phyloP scores from a whole-genome alignment of 2,797 vertebrate species.

The Tragelaphus eurycerus region DNA sequence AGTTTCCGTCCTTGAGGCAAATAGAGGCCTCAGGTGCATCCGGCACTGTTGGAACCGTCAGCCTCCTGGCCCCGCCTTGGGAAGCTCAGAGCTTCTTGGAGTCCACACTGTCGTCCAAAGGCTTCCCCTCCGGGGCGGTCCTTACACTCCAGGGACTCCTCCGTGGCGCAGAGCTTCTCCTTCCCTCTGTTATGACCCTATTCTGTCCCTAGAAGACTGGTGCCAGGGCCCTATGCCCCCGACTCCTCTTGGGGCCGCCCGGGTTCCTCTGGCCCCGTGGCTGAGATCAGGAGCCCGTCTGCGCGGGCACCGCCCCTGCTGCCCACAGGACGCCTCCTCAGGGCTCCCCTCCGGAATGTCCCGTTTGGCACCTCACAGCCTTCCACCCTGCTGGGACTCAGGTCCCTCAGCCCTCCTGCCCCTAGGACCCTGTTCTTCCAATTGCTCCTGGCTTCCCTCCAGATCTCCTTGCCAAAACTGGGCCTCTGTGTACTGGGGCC shows the following conservation, averaged over 20 bases:
- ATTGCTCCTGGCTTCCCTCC: background rate
- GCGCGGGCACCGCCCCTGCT: too few relatives aligned
- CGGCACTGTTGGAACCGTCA: too few relatives aligned
- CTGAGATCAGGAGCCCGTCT: too few relatives aligned
- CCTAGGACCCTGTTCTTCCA: background rate
- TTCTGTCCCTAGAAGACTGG: background rate
- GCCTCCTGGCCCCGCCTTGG: background rate
- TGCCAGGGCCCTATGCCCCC: background rate
- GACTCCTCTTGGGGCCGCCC: background rate
- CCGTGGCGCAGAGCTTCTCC: background rate
- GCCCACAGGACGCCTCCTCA: accelerated
- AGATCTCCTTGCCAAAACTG: background rate
- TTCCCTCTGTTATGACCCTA: too few relatives aligned
- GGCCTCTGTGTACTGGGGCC: background rate
- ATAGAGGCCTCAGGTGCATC: too few relatives aligned
- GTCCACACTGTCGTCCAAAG: background rate
- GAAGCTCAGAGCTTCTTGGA: background rate
- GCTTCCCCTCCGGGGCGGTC: background rate
- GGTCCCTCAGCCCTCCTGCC: background rate
- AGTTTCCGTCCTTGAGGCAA: background rate
- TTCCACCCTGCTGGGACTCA: accelerated
- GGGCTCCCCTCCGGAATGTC: background rate
- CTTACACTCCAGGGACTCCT: too few relatives aligned
- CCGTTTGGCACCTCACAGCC: too few relatives aligned
- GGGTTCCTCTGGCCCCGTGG: accelerated